A percentile compares a stretch with the other conserved stretches of the same genome.
These are phyloP conservation scores for Rhogogaster chlorosoma DNA, from an alignment of 2,888 invertebrate species.

Conservation along the genomic window DNA sequence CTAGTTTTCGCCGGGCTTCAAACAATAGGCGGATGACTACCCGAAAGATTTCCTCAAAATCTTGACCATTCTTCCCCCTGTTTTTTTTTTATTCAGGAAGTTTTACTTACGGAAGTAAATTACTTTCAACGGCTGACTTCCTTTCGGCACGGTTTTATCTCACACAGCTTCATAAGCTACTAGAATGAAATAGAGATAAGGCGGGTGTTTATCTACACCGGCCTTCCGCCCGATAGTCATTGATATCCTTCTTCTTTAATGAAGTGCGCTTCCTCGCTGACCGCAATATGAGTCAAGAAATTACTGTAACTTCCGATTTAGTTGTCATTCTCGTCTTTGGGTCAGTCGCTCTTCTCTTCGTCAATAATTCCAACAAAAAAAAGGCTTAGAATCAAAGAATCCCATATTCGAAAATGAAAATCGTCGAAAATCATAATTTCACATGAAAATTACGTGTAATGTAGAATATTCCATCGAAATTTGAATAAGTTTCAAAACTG, in stretches of 20 bases:
- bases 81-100: neutral
- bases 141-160: constrained; percentile 23
- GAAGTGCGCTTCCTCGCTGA: constrained; percentile 35
- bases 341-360: constrained; percentile 4
- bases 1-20: neutral
- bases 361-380: neutral
- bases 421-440: no score
- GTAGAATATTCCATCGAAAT: neutral
- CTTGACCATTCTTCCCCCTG: neutral
- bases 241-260: constrained; percentile 43
- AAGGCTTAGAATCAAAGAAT: no score
- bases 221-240: constrained; percentile 72
- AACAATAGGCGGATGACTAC: neutral
- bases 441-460: no score
- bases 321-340: constrained; percentile 26
- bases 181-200: neutral
- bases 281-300: neutral
- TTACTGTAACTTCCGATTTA: neutral
- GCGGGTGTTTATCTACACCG: constrained; percentile 67
- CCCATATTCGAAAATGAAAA: no score
- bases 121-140: neutral
- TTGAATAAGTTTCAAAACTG: neutral
- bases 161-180: neutral
- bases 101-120: constrained; percentile 27
- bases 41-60: neutral